Evolutionary conservation across 53 echinoderm and acorn worm species (phyloP).

Genomic region (Astropecten irregularis): DNA sequence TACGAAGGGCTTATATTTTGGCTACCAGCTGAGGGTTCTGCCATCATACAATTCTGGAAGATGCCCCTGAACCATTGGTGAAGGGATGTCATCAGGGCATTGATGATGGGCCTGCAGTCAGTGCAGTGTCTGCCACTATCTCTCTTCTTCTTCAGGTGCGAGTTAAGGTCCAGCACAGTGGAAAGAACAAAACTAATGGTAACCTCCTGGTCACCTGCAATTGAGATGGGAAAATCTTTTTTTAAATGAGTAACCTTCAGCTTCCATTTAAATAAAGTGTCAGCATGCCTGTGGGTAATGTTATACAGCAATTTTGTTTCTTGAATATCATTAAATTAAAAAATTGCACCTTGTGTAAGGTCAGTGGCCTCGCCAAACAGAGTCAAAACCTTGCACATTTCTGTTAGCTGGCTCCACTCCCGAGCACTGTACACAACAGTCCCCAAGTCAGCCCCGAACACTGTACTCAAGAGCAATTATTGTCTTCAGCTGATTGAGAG

Average conservation of each 20-base stretch:
- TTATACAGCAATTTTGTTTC: not conserved
- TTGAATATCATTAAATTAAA: not conserved
- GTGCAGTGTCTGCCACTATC: not conserved
- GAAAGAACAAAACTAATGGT: conserved; percentile 33
- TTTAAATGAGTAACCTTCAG: no score
- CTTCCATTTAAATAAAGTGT: no score
- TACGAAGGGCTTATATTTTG: conserved; percentile 36
- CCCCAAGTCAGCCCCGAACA: not conserved
- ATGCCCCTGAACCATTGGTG: conserved; percentile 35
- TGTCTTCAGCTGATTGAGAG: conserved; percentile 35
- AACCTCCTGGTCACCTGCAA: conserved; percentile 3
- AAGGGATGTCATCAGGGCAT: not conserved
- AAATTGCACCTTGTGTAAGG: conserved; percentile 27
- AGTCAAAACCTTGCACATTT: conserved; percentile 31
- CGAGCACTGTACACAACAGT: conserved; percentile 10
- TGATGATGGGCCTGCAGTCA: conserved; percentile 9
- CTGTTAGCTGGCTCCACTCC: conserved; percentile 52
- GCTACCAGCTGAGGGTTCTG: not conserved
- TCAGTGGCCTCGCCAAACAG: conserved; percentile 57
- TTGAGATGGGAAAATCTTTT: no score
- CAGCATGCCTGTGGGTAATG: not conserved
- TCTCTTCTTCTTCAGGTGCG: no score
- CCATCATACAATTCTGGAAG: conserved; percentile 38
- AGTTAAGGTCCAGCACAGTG: no score
- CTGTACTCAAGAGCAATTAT: conserved; percentile 13